Base-by-base conservation (phyloP, 1,140 invertebrate genomes). In the Goniozus legneri region DNA sequence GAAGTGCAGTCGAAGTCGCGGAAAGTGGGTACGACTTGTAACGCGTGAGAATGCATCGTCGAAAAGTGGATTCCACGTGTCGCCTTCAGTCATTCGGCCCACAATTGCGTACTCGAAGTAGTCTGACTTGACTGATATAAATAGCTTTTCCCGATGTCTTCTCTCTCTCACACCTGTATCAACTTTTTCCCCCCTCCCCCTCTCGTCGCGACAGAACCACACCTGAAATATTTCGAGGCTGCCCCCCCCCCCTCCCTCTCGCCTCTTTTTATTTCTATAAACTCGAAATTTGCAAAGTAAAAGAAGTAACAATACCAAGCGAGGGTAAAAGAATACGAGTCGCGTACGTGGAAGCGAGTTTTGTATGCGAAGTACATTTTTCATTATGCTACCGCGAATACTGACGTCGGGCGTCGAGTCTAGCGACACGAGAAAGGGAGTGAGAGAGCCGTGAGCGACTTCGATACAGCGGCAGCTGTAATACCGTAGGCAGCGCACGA, bases 1-100 rank as follows among this genome's bases (percentile, higher is more conserved):
- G 50, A 8, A 33, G 40, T 27, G 50, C 30, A 33, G 18, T 40
- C 52, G 33, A 16, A 12, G 34, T n/a, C 39, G 50, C 33, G n/a
- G 33, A 20, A 44, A 49, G 30, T 39, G 41, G 45, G 40, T 22
- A 16, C n/a, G n/a, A n/a, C n/a, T 19, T 19, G 33, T 33, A 42
- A 18, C 41, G 37, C 34, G 47, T 35, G 34, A 21, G 47, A 50
- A 50, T 50, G 44, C 47, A 42, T 42, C 41, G n/a, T n/a, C n/a
- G n/a, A n/a, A 37, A 44, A 55, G 52, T 56, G 43, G 52, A 55
- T 56, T 56, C 50, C 38, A 49, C 33, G 47, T 54, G 47, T 44
- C 52, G 50, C 33, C 22, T 20, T 31, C n/a, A n/a, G n/a, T n/a
- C n/a, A n/a, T n/a, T n/a, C n/a, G n/a, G n/a, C n/a, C n/a, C n/a